Evolutionary conservation across 2,113 vertebrate species (phyloP).

Genomic region (Aviceda subcristata): DNA sequence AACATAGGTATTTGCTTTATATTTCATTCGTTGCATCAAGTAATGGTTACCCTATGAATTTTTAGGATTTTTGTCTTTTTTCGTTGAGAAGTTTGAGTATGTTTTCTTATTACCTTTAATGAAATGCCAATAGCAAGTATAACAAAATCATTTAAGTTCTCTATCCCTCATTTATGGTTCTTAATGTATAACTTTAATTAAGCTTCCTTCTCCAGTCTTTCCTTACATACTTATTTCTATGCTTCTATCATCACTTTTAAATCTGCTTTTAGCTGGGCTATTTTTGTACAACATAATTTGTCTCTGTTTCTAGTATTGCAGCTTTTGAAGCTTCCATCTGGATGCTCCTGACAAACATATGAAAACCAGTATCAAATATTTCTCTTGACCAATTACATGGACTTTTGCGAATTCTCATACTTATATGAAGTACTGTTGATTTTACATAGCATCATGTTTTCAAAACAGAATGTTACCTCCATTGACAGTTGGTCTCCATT

Average conservation of each 20-base stretch:
- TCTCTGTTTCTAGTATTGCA: neutral
- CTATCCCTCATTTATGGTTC: neutral
- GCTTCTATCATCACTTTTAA: neutral
- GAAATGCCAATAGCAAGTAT: neutral
- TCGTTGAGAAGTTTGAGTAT: neutral
- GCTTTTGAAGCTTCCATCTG: neutral
- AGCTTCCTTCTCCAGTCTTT: neutral
- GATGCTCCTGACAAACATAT: neutral
- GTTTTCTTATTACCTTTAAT: neutral
- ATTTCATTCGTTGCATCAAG: neutral
- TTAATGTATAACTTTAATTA: neutral
- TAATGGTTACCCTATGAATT: neutral
- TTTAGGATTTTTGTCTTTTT: neutral
- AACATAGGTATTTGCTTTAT: too few relatives aligned
- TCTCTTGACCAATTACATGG: too few relatives aligned
- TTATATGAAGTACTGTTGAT: neutral
- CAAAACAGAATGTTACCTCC: conserved; percentile 72
- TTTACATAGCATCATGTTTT: neutral
- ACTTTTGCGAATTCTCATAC: neutral
- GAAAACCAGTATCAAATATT: neutral
- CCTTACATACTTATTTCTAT: neutral
- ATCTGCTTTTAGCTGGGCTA: neutral
- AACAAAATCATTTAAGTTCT: neutral
- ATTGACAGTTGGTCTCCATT: conserved; percentile 79
- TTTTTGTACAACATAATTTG: neutral